A percentile compares a stretch with the other conserved stretches of the same genome.
phyloP scores from a whole-genome alignment of 2,113 vertebrate species.

The Channa argus region DNA sequence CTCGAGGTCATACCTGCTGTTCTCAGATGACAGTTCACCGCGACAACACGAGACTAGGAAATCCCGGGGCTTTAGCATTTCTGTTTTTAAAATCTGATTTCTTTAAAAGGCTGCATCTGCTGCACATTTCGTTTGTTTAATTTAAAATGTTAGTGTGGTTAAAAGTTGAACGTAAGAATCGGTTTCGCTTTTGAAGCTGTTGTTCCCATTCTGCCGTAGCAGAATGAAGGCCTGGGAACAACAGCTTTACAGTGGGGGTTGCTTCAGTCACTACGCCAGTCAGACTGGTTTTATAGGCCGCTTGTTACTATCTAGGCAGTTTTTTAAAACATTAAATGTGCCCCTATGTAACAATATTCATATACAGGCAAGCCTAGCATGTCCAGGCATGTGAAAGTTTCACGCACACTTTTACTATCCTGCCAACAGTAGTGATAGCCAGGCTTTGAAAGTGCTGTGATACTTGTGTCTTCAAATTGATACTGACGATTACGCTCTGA shows the following conservation, averaged over 20 bases:
- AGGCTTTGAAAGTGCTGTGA: slow-evolving; percentile 1
- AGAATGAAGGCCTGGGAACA: too few species aligned
- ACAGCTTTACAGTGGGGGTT: neutral
- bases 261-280: slow-evolving; percentile 13
- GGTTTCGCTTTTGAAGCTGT: too few species aligned
- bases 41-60: neutral
- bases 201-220: too few species aligned
- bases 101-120: too few species aligned
- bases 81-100: neutral
- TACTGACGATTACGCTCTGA: slow-evolving; percentile 40
- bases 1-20: neutral
- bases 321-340: slow-evolving; percentile 2
- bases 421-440: neutral
- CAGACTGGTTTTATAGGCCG: slow-evolving; percentile 47
- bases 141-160: too few species aligned
- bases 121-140: too few species aligned
- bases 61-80: neutral
- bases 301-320: neutral
- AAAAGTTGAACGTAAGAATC: too few species aligned
- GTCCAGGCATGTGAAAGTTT: neutral
- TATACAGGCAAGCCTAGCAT: neutral
- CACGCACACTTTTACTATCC: neutral
- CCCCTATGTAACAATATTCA: neutral
- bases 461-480: slow-evolving; percentile 47
- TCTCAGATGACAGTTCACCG: slow-evolving; percentile 3